Evolutionary conservation across 1,140 invertebrate species (phyloP), one percentile per base, ranked within the genome.

Genomic region (Chymomyza costata): DNA sequence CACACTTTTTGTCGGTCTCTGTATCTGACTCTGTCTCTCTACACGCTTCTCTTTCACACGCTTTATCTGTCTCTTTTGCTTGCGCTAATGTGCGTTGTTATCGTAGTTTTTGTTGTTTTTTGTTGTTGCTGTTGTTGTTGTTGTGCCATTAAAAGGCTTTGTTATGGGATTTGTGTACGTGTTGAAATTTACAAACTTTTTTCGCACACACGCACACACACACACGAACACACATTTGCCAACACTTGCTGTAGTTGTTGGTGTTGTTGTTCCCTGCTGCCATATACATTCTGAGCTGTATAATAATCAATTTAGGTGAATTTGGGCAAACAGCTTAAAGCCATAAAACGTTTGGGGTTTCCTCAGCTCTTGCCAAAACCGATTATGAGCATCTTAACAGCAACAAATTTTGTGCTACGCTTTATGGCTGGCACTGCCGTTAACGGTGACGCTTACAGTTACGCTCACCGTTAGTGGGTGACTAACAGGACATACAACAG

Each of bases 121-220:
- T 25, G 21, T 25, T 25, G 21, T 25, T 8, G 21, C 8, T 8
- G 21, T 25, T 8, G 21, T 8, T 78, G 66, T 76, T 78, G 66
- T 67, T 53, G 30, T 67, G 71, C 67, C 73, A 78, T 78, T 78
- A 78, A 80, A 78, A 73, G 71, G 71, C 73, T 78, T 78, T 80
- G 73, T 70, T 65, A 57, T 71, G 73, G 71, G 73, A 80, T 78
- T 78, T 78, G 73, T 80, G 67, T 80, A 78, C 71, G 71, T 80
- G 71, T 78, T 78, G 71, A 78, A 78, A 73, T 65, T 78, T 73
- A 67, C 66, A 80, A 78, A 67, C 54, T 76, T 70, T 52, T 35
- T 45, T 18, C 17, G 15, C 43, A 3, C 39, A 30, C 32, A 37
- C 47, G 28, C 30, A 35, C 25, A 40, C 38, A 30, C 43, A 8